Evolutionary conservation across 1,140 invertebrate genomes (phyloP), one percentile per base, ranked within the genome.

Genomic region (Achatina immaculata): DNA sequence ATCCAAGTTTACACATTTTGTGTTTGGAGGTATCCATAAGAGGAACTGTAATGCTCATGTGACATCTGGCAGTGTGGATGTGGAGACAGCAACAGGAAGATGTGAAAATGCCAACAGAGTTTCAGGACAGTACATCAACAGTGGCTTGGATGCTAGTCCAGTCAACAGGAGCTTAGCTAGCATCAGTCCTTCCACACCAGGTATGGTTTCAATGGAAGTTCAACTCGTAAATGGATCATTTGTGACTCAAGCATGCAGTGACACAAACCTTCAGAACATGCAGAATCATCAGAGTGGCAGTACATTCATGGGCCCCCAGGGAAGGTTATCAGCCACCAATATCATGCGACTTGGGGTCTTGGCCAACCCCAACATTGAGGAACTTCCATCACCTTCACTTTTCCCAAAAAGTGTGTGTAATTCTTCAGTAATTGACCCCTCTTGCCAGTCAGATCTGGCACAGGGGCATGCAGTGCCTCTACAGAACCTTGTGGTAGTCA

Each of bases 1-100:
- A 43, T 38, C 28, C 36, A 85, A 84, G 69, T 77, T 82, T 72
- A 79, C 76, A 62, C 71, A 79, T 9, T 42, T 80, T 24, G 69
- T 65, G 2, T 69, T 82, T 21, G 66, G 82, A 68, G 79, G 78
- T 19, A 83, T 80, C 31, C 34, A 75, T 3, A 68, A 78, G 62
- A 72, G 78, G 45, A 68, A 21, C 11, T 65, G 71, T 34, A 76
- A 69, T 19, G 4, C 1, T 43, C 7, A 48, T 2, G 16, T 40
- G 1, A 16, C 66, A 42, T 7, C 14, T 38, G 40, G 34, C 38
- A 36, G 31, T 36, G 3, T 45, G 24, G 68, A 71, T 45, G 68
- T 71, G 38, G 68, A 71, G 68, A 6, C 38, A 42, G 21, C 34
- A 31, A 14, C 68, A 6, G 68, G 42, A 6, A 45, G 38, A 19